These are phyloP conservation scores for Drosophila atroscutellata DNA, from an alignment of 2,888 invertebrate species.

Conservation along the genomic window DNA sequence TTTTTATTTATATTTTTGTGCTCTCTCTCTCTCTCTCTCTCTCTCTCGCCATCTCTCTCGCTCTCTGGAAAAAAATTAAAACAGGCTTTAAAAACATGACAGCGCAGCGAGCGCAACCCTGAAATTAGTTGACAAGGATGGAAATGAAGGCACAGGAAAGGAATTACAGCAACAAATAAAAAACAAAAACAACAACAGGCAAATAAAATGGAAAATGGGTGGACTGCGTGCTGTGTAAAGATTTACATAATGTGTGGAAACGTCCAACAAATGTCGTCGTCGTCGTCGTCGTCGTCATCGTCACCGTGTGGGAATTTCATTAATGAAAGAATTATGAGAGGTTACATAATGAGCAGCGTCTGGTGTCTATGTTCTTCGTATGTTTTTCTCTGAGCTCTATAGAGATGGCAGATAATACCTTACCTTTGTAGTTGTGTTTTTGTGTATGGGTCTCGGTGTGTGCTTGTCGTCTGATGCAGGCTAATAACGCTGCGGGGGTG, in stretches of 20 bases:
- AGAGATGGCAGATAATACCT: slow-evolving; percentile 64
- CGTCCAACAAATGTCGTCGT: slow-evolving; percentile 55
- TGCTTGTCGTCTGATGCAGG: slow-evolving; percentile 36
- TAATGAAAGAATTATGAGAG: slow-evolving; percentile 79
- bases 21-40: background rate
- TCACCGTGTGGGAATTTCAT: slow-evolving; percentile 75
- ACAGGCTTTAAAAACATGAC: slow-evolving; percentile 79
- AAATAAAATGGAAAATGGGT: slow-evolving; percentile 57
- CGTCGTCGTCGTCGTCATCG: slow-evolving; percentile 39
- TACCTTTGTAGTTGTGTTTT: slow-evolving; percentile 12
- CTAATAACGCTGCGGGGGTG: slow-evolving; percentile 68
- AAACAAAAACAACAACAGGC: slow-evolving; percentile 6
- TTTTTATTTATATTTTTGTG: slow-evolving; percentile 15
- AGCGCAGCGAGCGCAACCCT: slow-evolving; percentile 68
- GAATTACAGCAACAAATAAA: slow-evolving; percentile 7
- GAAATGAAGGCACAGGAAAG: slow-evolving; percentile 31
- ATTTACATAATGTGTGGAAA: slow-evolving; percentile 75
- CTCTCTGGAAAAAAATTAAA: slow-evolving; percentile 55
- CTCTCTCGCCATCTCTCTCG: background rate
- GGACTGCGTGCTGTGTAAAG: slow-evolving; percentile 75
- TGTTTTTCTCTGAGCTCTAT: slow-evolving; percentile 7
- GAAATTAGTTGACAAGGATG: slow-evolving; percentile 80
- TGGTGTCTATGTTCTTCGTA: background rate
- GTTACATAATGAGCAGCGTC: slow-evolving; percentile 72
- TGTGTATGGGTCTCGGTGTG: slow-evolving; percentile 21